Conservation (phyloP, 2,113 vertebrate genomes). For the Morone chrysops region DNA sequence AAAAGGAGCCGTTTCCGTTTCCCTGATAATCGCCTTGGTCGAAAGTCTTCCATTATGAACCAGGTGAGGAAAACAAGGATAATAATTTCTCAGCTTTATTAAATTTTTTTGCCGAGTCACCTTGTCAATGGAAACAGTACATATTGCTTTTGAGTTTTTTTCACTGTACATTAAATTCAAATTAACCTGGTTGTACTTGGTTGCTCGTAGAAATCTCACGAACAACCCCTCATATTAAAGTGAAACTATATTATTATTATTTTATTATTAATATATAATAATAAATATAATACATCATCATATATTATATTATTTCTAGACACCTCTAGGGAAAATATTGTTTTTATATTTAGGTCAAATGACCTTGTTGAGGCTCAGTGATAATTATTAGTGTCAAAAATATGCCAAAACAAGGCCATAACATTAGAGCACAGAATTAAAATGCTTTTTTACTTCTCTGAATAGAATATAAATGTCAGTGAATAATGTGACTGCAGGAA, state of each 20-base stretch:
- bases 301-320: neutral
- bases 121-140: neutral
- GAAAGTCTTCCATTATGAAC: conserved; percentile 98
- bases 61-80: conserved; percentile 86
- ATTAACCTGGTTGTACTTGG: neutral
- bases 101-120: neutral
- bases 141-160: neutral
- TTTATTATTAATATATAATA: no score
- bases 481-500: neutral
- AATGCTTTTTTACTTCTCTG: conserved; percentile 12
- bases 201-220: neutral
- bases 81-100: neutral
- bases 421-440: neutral
- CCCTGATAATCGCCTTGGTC: conserved; percentile 93
- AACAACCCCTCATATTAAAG: neutral
- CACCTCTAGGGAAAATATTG: neutral
- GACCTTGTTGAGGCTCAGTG: neutral
- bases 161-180: neutral
- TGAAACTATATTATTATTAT: neutral
- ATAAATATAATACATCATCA: no score
- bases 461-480: conserved; percentile 7
- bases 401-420: neutral
- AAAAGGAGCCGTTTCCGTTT: conserved; percentile 93
- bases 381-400: conserved; percentile 18
- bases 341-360: neutral